These are phyloP conservation scores for Drosophila repletoides DNA, from an alignment of 1,140 invertebrate genomes.

Conservation along the genomic window DNA sequence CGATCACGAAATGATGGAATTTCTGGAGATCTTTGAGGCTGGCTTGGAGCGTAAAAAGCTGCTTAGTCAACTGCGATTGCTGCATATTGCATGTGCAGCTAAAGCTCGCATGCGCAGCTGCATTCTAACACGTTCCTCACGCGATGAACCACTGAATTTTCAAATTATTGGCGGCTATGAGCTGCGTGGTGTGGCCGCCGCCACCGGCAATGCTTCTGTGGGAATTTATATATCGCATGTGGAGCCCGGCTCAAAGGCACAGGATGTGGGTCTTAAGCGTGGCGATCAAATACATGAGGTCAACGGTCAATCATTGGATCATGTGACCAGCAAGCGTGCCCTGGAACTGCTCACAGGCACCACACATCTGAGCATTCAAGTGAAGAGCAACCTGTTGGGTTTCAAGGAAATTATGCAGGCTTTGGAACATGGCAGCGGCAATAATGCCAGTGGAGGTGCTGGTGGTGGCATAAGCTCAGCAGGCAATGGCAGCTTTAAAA, in stretches of 20 bases:
- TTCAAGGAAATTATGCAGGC: constrained; percentile 93
- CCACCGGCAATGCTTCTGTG: constrained; percentile 84
- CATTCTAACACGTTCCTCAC: constrained; percentile 93
- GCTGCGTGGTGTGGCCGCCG: constrained; percentile 82
- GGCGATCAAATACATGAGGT: constrained; percentile 99
- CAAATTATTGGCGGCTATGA: constrained; percentile 97
- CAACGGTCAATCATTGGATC: constrained; percentile 97
- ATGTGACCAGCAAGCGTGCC: constrained; percentile 94
- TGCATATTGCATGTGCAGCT: constrained; percentile 98
- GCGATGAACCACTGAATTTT: constrained; percentile 96
- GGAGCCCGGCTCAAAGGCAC: constrained; percentile 95
- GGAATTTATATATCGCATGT: constrained; percentile 98
- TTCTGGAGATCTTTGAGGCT: constrained; percentile 96
- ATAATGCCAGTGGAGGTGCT: constrained; percentile 75
- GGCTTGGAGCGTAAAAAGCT: constrained; percentile 92
- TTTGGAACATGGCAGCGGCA: constrained; percentile 86
- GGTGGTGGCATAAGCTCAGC: constrained; percentile 29
- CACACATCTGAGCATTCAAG: constrained; percentile 97
- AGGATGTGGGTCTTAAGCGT: constrained; percentile 97
- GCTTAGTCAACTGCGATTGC: constrained; percentile 90
- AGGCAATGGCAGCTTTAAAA: constrained; percentile 55
- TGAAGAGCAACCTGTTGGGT: constrained; percentile 96
- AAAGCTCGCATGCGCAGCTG: constrained; percentile 96
- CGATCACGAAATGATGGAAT: constrained; percentile 97
- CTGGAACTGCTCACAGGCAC: constrained; percentile 96